These are phyloP conservation scores for Salvator merianae DNA, from an alignment of 2,113 vertebrate species.

Conservation along the genomic window DNA sequence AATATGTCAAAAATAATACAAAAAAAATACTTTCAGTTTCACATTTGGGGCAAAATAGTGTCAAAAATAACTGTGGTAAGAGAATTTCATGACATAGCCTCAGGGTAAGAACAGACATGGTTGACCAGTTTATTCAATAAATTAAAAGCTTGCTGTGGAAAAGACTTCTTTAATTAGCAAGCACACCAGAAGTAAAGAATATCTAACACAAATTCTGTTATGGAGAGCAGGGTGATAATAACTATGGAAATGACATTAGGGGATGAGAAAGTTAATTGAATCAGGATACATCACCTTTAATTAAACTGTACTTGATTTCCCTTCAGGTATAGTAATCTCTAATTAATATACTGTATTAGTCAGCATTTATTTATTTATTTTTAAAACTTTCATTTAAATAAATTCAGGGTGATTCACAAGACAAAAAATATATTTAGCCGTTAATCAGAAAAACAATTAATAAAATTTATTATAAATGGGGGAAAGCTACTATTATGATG, in stretches of 20 bases:
- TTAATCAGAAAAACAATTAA: neutral
- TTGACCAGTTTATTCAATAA: constrained; percentile 24
- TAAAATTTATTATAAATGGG: neutral
- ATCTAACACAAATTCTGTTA: neutral
- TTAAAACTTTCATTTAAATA: neutral
- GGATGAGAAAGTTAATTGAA: neutral
- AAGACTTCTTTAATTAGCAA: constrained; percentile 35
- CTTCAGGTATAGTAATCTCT: neutral
- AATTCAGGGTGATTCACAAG: no score
- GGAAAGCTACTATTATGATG: neutral
- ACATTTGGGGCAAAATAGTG: constrained; percentile 26
- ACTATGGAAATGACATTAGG: neutral
- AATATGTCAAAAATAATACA: constrained; percentile 11
- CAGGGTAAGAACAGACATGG: neutral
- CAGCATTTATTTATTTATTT: neutral
- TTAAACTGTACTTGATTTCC: neutral
- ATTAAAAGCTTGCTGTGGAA: constrained; percentile 17
- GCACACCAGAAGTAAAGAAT: constrained; percentile 15
- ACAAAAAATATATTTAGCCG: neutral
- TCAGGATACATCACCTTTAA: neutral
- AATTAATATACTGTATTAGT: neutral
- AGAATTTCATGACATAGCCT: neutral
- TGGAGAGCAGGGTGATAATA: neutral
- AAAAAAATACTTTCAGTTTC: constrained; percentile 4
- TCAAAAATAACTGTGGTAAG: constrained; percentile 18